These are phyloP conservation scores for Sinocyclocheilus grahami DNA, from an alignment of 2,113 vertebrate species.

Conservation along the genomic window DNA sequence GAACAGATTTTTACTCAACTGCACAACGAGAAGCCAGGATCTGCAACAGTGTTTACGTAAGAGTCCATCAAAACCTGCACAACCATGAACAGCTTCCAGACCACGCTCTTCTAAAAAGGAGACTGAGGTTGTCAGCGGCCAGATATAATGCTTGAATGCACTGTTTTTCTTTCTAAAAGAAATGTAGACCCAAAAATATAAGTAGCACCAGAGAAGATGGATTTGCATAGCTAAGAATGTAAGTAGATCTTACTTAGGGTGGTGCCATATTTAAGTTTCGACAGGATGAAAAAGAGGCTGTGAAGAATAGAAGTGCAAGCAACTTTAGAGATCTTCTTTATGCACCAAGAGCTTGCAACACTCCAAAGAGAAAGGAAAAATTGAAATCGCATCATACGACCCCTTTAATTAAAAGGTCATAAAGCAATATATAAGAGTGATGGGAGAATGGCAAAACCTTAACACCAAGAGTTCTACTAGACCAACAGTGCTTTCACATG, in stretches of 20 bases:
- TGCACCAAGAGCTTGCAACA: too few relatives aligned
- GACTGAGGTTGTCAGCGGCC: constrained; percentile 23
- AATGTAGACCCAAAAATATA: background rate
- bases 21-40: background rate
- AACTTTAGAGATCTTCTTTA: too few relatives aligned
- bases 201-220: background rate
- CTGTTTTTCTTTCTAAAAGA: constrained; percentile 20
- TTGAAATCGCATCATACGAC: too few relatives aligned
- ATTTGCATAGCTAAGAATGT: background rate
- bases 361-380: too few relatives aligned
- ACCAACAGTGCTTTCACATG: background rate
- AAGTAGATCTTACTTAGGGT: background rate
- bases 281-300: background rate
- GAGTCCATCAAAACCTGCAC: background rate
- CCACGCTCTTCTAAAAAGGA: constrained; percentile 31
- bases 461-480: too few relatives aligned
- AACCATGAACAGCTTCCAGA: constrained; percentile 27
- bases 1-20: constrained; percentile 6
- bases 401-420: too few relatives aligned
- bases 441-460: background rate
- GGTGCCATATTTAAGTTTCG: background rate
- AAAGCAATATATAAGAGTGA: background rate
- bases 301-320: background rate
- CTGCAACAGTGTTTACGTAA: background rate
- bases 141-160: constrained; percentile 19